A percentile compares a stretch with the other conserved stretches of the same genome.
Conservation (phyloP, 2,888 invertebrate genomes). For the Amiota communis region DNA sequence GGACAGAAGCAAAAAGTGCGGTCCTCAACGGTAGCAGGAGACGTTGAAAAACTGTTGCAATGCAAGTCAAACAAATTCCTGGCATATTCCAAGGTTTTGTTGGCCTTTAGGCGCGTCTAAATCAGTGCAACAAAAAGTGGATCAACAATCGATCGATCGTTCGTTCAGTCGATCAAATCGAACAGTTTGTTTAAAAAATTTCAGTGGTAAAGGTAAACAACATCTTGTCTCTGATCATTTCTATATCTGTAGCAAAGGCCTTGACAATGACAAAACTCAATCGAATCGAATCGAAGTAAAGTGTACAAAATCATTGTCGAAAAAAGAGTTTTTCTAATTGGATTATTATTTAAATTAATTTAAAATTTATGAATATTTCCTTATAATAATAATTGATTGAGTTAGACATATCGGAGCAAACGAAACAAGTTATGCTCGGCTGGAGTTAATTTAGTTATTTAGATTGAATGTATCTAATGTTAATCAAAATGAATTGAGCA, state of each 20-base stretch:
- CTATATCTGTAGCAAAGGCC: neutral
- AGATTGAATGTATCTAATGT: neutral
- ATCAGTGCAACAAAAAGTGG: constrained; percentile 21
- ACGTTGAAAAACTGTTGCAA: constrained; percentile 45
- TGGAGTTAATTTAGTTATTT: constrained; percentile 18
- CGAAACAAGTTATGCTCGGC: neutral
- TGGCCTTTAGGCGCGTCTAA: constrained; percentile 11
- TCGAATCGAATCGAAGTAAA: neutral
- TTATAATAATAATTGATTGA: too few species aligned
- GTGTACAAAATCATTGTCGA: neutral
- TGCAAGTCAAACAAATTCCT: constrained; percentile 59
- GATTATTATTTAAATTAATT: too few species aligned
- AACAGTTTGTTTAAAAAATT: too few species aligned
- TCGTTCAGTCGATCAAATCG: neutral
- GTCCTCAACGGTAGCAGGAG: neutral
- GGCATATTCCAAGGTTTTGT: constrained; percentile 44
- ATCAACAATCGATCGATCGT: constrained; percentile 5
- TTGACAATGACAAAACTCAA: neutral
- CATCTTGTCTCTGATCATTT: too few species aligned
- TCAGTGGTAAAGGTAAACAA: too few species aligned
- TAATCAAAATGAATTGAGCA: constrained; percentile 4
- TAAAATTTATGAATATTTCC: too few species aligned
- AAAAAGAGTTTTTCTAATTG: neutral
- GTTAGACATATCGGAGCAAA: neutral
- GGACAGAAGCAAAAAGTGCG: constrained; percentile 6